phyloP scores from a whole-genome alignment of 2,888 invertebrate genomes.

The Drosophila melanosoma region DNA sequence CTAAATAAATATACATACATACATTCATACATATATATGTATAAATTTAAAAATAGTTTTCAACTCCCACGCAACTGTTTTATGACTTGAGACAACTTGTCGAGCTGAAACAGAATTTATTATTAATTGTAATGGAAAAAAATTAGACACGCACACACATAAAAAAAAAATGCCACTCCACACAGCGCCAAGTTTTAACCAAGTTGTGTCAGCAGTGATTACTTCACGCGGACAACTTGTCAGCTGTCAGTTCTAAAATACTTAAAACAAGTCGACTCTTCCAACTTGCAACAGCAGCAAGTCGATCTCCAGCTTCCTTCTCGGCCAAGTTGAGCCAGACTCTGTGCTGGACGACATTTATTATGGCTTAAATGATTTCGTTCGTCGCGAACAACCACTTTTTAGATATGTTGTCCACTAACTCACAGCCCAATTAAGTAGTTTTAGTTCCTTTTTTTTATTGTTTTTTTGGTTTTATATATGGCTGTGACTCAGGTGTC shows the following conservation, averaged over 20 bases:
- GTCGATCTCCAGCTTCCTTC: constrained; percentile 30
- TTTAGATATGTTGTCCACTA: constrained; percentile 64
- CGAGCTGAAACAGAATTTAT: constrained; percentile 35
- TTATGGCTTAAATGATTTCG: constrained; percentile 41
- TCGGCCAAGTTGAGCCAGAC: constrained; percentile 41
- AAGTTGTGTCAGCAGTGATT: constrained; percentile 19
- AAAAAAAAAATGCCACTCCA: constrained; percentile 55
- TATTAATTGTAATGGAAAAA: constrained; percentile 64
- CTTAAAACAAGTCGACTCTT: constrained; percentile 29
- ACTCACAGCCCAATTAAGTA: constrained; percentile 71
- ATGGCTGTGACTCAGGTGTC: constrained; percentile 70
- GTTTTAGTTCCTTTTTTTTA: constrained; percentile 18
- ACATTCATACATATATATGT: not conserved
- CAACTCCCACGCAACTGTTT: constrained; percentile 62
- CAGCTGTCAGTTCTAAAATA: constrained; percentile 58
- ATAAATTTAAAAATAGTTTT: constrained; percentile 38
- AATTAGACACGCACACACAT: not conserved
- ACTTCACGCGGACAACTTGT: constrained; percentile 50
- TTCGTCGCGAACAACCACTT: constrained; percentile 30
- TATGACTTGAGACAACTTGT: constrained; percentile 29
- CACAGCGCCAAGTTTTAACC: constrained; percentile 10
- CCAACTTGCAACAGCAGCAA: constrained; percentile 45
- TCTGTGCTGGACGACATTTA: constrained; percentile 28
- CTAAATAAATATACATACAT: constrained; percentile 45
- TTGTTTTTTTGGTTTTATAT: constrained; percentile 29